A percentile compares a stretch with the other conserved stretches of the same genome.
phyloP scores from a whole-genome alignment of 2,113 vertebrate species.

The Pionites leucogaster region DNA sequence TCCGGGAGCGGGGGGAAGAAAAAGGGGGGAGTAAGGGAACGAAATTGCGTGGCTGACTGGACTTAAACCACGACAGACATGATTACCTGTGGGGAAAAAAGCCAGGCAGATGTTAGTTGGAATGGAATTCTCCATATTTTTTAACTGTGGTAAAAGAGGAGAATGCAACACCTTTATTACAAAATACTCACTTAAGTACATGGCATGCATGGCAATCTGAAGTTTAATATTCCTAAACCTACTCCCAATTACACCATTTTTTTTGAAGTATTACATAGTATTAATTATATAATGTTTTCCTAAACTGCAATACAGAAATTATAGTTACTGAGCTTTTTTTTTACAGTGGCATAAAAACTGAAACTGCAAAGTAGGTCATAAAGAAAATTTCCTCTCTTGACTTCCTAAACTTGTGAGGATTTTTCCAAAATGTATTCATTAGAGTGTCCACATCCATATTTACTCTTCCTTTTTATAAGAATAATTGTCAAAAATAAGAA shows the following conservation, averaged over 20 bases:
- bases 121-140: background rate
- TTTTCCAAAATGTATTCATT: background rate
- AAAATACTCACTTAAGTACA: background rate
- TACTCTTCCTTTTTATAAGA: background rate
- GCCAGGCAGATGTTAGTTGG: background rate
- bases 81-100: background rate
- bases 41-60: too few species aligned
- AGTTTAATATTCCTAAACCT: background rate
- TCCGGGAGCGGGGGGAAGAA: too few species aligned
- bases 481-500: background rate
- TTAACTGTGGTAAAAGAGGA: background rate
- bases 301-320: constrained; percentile 28
- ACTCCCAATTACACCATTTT: background rate
- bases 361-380: constrained; percentile 50
- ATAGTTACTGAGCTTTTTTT: constrained; percentile 37
- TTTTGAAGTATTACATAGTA: constrained; percentile 51
- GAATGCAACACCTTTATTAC: background rate
- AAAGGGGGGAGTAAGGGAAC: too few species aligned
- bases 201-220: background rate
- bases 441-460: background rate
- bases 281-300: constrained; percentile 46
- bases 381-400: constrained; percentile 6
- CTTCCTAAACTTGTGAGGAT: constrained; percentile 13
- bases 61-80: too few species aligned
- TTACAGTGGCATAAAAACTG: constrained; percentile 37